A percentile compares a stretch with the other conserved stretches of the same genome.
These are phyloP conservation scores for Zaprionus africanus DNA, from an alignment of 1,140 invertebrate genomes.

Conservation along the genomic window DNA sequence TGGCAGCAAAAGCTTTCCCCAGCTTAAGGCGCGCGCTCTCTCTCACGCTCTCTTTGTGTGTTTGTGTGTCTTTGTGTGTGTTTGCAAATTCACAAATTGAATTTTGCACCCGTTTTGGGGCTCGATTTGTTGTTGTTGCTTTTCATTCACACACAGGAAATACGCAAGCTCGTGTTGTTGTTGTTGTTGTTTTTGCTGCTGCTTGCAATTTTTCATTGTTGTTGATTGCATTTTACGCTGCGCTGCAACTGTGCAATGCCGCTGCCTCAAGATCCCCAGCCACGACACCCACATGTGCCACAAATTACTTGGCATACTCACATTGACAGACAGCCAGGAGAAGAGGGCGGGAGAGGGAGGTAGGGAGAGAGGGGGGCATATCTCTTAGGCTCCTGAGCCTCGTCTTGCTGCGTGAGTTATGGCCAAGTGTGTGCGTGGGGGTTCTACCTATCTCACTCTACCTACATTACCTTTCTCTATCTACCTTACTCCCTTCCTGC, in stretches of 20 bases:
- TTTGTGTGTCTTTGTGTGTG: slow-evolving; percentile 28
- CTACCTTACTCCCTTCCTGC: background rate
- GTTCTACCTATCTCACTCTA: background rate
- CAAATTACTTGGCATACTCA: slow-evolving; percentile 60
- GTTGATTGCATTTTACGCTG: slow-evolving; percentile 69
- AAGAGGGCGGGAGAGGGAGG: background rate
- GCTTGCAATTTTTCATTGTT: slow-evolving; percentile 76
- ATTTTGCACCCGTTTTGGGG: slow-evolving; percentile 24
- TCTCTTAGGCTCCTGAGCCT: slow-evolving; percentile 38
- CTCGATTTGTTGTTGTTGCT: slow-evolving; percentile 23
- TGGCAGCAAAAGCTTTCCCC: slow-evolving; percentile 39
- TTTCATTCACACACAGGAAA: slow-evolving; percentile 78
- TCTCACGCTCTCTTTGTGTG: slow-evolving; percentile 26
- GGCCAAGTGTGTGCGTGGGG: slow-evolving; percentile 19
- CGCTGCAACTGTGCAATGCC: slow-evolving; percentile 4
- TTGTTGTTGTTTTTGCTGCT: slow-evolving; percentile 34
- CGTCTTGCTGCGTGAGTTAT: slow-evolving; percentile 36
- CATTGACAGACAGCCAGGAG: slow-evolving; percentile 35
- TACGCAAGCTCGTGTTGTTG: slow-evolving; percentile 60
- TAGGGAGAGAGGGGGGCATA: background rate
- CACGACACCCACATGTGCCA: slow-evolving; percentile 74
- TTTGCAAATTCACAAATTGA: slow-evolving; percentile 32
- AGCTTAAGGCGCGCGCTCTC: slow-evolving; percentile 1
- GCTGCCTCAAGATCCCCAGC: background rate
- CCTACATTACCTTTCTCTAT: background rate